These are phyloP conservation scores for Cyclophora albipunctata DNA, from an alignment of 2,888 invertebrate species.

Conservation along the genomic window DNA sequence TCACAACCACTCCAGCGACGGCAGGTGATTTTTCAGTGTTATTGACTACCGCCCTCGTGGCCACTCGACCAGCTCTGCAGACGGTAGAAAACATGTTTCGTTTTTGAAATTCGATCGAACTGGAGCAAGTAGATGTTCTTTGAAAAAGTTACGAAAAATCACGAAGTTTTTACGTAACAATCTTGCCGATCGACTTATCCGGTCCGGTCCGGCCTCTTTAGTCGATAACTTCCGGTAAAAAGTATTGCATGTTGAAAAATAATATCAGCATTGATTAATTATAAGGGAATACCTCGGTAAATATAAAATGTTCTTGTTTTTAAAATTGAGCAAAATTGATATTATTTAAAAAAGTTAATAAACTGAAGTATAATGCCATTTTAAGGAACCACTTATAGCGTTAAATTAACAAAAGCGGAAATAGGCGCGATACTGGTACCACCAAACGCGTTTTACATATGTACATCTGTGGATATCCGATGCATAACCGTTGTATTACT, in stretches of 20 bases:
- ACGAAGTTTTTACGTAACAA: slow-evolving; percentile 54
- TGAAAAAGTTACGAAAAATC: slow-evolving; percentile 36
- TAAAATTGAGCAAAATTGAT: no score
- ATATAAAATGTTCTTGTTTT: no score
- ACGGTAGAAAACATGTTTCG: slow-evolving; percentile 70
- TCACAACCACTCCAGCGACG: slow-evolving; percentile 55
- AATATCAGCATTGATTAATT: background rate
- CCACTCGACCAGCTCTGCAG: slow-evolving; percentile 67
- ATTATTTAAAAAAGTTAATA: no score
- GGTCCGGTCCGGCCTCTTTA: slow-evolving; percentile 6
- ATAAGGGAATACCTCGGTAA: no score
- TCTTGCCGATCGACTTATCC: slow-evolving; percentile 9
- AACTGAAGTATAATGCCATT: no score
- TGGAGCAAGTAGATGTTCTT: slow-evolving; percentile 34
- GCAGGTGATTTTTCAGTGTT: slow-evolving; percentile 74
- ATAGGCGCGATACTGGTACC: no score
- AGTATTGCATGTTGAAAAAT: slow-evolving; percentile 6
- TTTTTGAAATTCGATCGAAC: slow-evolving; percentile 40
- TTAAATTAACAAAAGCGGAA: no score
- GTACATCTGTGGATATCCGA: no score
- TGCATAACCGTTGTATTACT: no score
- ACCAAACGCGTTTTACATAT: no score
- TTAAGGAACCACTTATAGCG: no score
- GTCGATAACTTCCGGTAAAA: slow-evolving; percentile 8
- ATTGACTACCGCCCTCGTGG: slow-evolving; percentile 66